Base-by-base conservation (phyloP, 92 coral and sea anemone genomes). In the Plumapathes pennacea region DNA sequence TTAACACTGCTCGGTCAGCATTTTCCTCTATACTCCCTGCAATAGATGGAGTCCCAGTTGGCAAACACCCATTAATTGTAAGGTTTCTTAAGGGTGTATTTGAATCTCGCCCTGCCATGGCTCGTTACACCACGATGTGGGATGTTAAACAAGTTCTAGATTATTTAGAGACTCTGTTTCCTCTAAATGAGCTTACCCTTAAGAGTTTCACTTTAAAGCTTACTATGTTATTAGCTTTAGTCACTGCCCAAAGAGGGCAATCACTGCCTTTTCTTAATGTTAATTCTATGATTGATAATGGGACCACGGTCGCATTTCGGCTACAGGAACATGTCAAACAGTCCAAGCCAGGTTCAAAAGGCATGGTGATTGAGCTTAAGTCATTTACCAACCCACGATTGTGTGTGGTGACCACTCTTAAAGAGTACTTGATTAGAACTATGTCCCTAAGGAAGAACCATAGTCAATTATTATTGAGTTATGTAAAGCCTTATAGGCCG, bases 61-160 rank as follows among this genome's bases (percentile, higher is more conserved):
- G 78, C 36, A 50, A 28, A 12, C 69, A 50, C 20, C 70, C 61
- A 24, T 12, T 71, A 8, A 61, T 58, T 17, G 27, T 52, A 17
- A 20, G 78, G 38, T 60, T 71, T 50, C 37, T 49, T 38, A 69
- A 57, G 50, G 80, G 72, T 15, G 63, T 72, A 12, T 72, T 50
- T 62, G 61, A 53, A 46, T 14, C 62, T 19, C 53, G 72, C 21
- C 57, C 31, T 44, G 49, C 72, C 14, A 34, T 11, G 36, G 69
- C 80, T 18, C 50, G 50, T 28, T 77, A 77, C 32, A 50, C 28
- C 10, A 23, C 36, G 1, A 63, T 68, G 10, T 77, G 84, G 77
- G 74, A 74, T 54, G 59, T 74, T 46, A 19, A 38, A 13, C 21
- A 17, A 1, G 71, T 63, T 32, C 22, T 48, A 8, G 49, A 30